These are phyloP conservation scores for Pseudomyrmex pallidus DNA, from an alignment of 1,140 invertebrate genomes.

Conservation along the genomic window DNA sequence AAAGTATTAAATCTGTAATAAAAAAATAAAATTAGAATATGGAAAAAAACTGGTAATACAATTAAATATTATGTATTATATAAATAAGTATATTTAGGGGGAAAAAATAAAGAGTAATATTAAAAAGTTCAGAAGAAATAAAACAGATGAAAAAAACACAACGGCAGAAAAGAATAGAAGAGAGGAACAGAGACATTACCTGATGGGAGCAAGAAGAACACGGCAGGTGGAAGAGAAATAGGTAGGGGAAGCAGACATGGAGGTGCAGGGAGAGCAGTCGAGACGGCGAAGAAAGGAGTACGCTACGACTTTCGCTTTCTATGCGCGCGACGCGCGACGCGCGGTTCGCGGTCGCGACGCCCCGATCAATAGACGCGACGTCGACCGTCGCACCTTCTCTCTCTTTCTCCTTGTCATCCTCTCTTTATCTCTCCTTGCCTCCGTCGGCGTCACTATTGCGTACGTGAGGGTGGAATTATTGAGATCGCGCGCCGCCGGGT, in stretches of 20 bases:
- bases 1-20: not conserved
- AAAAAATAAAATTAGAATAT: too few relatives aligned
- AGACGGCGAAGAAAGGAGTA: slow-evolving; percentile 76
- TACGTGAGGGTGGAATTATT: slow-evolving; percentile 74
- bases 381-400: slow-evolving; percentile 33
- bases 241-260: slow-evolving; percentile 6
- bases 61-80: too few relatives aligned
- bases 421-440: slow-evolving; percentile 40
- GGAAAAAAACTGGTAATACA: too few relatives aligned
- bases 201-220: slow-evolving; percentile 51
- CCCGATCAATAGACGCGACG: slow-evolving; percentile 81
- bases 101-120: not conserved
- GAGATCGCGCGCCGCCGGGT: slow-evolving; percentile 63
- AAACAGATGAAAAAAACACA: not conserved
- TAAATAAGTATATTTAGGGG: not conserved
- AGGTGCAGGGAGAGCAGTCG: slow-evolving; percentile 55
- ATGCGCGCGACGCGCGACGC: slow-evolving; percentile 78
- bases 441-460: slow-evolving; percentile 19
- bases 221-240: slow-evolving; percentile 52
- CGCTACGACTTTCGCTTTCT: slow-evolving; percentile 81
- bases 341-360: slow-evolving; percentile 75
- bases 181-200: slow-evolving; percentile 29
- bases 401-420: slow-evolving; percentile 49
- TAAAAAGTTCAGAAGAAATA: not conserved
- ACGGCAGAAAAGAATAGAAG: not conserved